phyloP scores from a whole-genome alignment of 2,113 vertebrate species.

The Albula goreensis region DNA sequence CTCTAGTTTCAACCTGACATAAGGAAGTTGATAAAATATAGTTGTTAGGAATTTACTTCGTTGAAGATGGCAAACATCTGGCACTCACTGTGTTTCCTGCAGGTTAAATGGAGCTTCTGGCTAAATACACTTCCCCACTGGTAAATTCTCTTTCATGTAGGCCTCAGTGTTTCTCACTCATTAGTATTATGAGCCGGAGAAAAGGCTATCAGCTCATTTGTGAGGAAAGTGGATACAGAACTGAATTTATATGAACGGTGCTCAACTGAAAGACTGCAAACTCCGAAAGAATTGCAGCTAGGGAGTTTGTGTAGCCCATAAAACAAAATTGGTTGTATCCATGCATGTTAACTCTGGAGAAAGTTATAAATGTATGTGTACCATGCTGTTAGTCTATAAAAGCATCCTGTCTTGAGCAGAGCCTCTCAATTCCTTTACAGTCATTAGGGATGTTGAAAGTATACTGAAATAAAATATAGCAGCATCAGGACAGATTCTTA shows the following conservation, averaged over 20 bases:
- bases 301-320: too few relatives aligned
- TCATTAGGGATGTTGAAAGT: too few relatives aligned
- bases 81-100: constrained; percentile 35
- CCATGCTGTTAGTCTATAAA: neutral
- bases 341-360: too few relatives aligned
- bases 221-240: neutral
- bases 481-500: too few relatives aligned
- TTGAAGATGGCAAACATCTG: constrained; percentile 40
- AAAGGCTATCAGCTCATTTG: neutral
- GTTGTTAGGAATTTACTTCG: neutral
- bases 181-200: neutral
- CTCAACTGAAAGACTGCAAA: neutral
- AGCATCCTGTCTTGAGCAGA: neutral
- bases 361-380: neutral
- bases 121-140: constrained; percentile 32
- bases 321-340: too few relatives aligned
- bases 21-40: neutral
- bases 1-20: neutral
- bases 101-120: constrained; percentile 25
- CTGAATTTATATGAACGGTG: neutral
- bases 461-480: too few relatives aligned
- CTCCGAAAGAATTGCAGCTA: neutral
- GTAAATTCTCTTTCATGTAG: constrained; percentile 24
- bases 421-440: neutral
- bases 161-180: constrained; percentile 1